Percentiles rank a stretch among this genome's conserved stretches.
Evolutionary conservation across 2,797 vertebrate genomes (phyloP).

Genomic region (Sebastes alutus): DNA sequence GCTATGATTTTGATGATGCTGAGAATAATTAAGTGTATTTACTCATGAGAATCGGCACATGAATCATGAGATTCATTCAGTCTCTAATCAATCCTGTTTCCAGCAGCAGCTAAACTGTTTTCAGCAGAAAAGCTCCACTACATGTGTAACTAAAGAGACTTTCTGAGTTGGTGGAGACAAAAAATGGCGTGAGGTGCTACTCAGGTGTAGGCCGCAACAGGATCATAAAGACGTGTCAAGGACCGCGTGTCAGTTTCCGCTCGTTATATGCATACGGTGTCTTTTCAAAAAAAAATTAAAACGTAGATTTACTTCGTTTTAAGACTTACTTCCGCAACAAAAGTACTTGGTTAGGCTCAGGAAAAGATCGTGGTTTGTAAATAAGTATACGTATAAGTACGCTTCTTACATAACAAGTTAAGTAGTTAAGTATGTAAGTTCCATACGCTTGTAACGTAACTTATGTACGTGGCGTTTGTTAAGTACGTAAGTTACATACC

Average conservation of each 20-base stretch:
- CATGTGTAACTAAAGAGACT: too few relatives aligned
- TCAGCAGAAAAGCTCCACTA: neutral
- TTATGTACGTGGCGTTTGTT: too few relatives aligned
- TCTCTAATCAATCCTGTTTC: neutral
- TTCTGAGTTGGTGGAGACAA: neutral
- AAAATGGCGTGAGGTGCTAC: neutral
- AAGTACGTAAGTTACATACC: too few relatives aligned
- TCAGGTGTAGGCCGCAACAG: accelerated
- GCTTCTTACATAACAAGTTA: accelerated
- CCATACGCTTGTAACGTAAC: too few relatives aligned
- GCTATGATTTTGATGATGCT: neutral
- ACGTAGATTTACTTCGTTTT: too few relatives aligned
- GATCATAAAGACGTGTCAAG: accelerated
- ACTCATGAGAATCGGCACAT: neutral
- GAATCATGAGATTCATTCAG: neutral
- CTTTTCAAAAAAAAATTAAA: accelerated
- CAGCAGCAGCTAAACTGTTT: neutral
- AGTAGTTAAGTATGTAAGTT: too few relatives aligned
- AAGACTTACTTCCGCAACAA: too few relatives aligned
- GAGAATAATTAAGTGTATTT: neutral
- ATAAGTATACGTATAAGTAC: too few relatives aligned
- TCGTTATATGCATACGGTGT: too few relatives aligned
- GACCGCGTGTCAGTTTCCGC: too few relatives aligned
- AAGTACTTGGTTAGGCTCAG: too few relatives aligned
- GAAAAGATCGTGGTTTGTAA: too few relatives aligned